Percentiles rank a stretch among this genome's conserved stretches.
Conservation (phyloP, 2,888 invertebrate genomes). For the Oscheius sp. region DNA sequence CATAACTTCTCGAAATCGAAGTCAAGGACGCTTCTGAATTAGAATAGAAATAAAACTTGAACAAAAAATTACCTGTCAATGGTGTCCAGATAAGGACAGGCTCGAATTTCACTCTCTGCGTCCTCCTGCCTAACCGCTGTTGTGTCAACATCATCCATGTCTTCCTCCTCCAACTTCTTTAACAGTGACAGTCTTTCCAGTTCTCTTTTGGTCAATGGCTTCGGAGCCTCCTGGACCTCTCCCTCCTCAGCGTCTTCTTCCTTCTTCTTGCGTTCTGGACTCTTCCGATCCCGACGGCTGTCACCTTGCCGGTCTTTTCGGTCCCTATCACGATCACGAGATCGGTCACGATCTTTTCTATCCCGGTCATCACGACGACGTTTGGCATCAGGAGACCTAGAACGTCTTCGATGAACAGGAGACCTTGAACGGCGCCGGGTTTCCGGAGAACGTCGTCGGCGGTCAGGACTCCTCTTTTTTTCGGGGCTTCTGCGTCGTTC, state of each 20-base stretch:
- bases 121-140: neutral
- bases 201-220: slow-evolving; percentile 40
- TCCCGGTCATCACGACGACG: neutral
- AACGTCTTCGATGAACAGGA: neutral
- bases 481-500: slow-evolving; percentile 20
- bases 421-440: neutral
- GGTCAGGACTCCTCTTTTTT: neutral
- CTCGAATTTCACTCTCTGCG: slow-evolving; percentile 54
- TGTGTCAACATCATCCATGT: slow-evolving; percentile 14
- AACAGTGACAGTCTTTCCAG: slow-evolving; percentile 52
- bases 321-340: slow-evolving; percentile 37
- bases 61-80: slow-evolving; percentile 83
- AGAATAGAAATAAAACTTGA: neutral
- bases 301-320: slow-evolving; percentile 1
- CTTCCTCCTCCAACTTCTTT: slow-evolving; percentile 47
- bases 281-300: slow-evolving; percentile 7
- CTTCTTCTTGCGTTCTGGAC: neutral
- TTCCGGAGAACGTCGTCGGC: neutral
- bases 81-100: slow-evolving; percentile 95
- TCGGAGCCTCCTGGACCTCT: slow-evolving; percentile 12
- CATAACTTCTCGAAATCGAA: slow-evolving; percentile 99
- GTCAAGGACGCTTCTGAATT: slow-evolving; percentile 85
- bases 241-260: slow-evolving; percentile 7
- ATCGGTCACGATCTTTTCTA: neutral
- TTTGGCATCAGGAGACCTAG: neutral